Percentiles rank a stretch among this genome's conserved stretches.
Evolutionary conservation across 2,888 invertebrate species (phyloP).

Genomic region (Temnothorax unifasciatus): DNA sequence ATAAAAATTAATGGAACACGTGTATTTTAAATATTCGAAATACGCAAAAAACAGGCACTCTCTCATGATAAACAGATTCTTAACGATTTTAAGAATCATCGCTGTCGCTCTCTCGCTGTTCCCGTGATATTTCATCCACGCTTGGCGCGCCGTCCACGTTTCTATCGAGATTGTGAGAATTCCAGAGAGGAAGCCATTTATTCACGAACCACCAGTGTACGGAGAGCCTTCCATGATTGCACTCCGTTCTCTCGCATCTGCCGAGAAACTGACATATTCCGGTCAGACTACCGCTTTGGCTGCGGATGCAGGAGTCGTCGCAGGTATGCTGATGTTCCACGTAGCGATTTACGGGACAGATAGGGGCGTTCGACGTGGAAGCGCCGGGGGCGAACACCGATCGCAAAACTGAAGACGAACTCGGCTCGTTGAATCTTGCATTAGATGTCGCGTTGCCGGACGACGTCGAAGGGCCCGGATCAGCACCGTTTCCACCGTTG

Average conservation of each 20-base stretch:
- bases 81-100: conserved; percentile 78
- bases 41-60: conserved; percentile 5
- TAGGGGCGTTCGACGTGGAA: conserved; percentile 80
- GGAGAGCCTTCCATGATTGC: conserved; percentile 87
- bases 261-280: conserved; percentile 80
- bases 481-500: conserved; percentile 71
- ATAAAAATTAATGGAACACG: not conserved
- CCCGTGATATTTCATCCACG: conserved; percentile 77
- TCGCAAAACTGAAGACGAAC: conserved; percentile 67
- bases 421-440: conserved; percentile 71
- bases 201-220: conserved; percentile 90
- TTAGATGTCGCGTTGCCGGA: conserved; percentile 64
- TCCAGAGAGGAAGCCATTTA: conserved; percentile 89
- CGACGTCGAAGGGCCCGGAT: conserved; percentile 85
- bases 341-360: conserved; percentile 86
- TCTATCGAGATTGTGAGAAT: conserved; percentile 75
- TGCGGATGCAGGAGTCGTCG: conserved; percentile 86
- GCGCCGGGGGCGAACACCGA: conserved; percentile 61
- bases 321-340: conserved; percentile 86
- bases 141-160: conserved; percentile 70
- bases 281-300: conserved; percentile 81
- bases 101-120: conserved; percentile 81
- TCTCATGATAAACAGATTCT: not conserved
- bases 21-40: not conserved
- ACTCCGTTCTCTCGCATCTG: conserved; percentile 81